phyloP scores from a whole-genome alignment of 2,888 invertebrate genomes.

The Trachelus tabidus region DNA sequence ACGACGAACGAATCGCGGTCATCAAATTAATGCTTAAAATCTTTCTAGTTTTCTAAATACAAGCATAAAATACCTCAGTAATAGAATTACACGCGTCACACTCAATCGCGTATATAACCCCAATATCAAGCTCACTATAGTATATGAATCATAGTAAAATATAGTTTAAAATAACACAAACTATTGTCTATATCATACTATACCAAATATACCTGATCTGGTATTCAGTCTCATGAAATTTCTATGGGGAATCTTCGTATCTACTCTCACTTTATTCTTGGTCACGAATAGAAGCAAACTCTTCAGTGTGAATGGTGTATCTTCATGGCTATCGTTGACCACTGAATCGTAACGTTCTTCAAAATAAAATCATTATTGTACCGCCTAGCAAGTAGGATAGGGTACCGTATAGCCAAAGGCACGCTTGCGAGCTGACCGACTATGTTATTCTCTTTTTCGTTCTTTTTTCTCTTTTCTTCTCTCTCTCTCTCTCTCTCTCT shows the following conservation, averaged over 20 bases:
- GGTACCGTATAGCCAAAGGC: conserved; percentile 44
- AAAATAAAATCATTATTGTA: conserved; percentile 41
- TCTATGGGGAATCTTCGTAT: not conserved
- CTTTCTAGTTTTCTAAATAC: not conserved
- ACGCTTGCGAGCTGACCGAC: conserved; percentile 37
- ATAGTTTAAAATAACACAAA: not conserved
- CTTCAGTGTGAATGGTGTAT: conserved; percentile 1
- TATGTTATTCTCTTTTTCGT: conserved; percentile 17
- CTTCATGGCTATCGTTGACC: conserved; percentile 18
- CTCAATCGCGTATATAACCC: not conserved
- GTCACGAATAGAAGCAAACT: not conserved
- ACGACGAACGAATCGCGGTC: not conserved
- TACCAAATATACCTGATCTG: not conserved
- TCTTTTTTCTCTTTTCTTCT: not conserved
- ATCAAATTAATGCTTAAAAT: not conserved
- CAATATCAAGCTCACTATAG: not conserved
- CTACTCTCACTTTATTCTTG: not conserved
- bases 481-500: too few relatives aligned
- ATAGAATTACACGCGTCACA: not conserved
- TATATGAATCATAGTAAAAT: not conserved
- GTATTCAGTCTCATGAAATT: not conserved
- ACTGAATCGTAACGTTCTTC: conserved; percentile 40
- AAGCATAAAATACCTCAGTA: not conserved
- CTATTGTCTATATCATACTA: not conserved
- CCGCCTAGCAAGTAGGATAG: conserved; percentile 44